Conservation (phyloP, 2,113 vertebrate species). For the Bucco capensis region DNA sequence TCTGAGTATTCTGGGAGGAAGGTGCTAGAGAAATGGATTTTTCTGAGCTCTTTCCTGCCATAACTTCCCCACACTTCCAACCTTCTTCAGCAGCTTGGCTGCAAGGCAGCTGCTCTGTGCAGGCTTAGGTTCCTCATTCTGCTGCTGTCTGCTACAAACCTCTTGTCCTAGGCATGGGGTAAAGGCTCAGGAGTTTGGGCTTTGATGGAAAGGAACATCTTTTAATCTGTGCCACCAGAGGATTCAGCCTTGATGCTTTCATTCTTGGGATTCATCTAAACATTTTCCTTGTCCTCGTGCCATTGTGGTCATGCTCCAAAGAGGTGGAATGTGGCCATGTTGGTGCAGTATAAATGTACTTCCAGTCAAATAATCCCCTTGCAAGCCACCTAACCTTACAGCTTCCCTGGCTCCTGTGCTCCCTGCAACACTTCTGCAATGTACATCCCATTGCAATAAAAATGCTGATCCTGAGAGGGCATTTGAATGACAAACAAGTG, state of each 20-base stretch:
- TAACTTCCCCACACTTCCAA: neutral
- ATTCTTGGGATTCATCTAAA: neutral
- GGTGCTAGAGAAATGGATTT: neutral
- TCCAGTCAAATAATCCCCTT: neutral
- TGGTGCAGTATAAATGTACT: neutral
- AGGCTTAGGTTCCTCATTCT: neutral
- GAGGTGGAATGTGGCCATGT: neutral
- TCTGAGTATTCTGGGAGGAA: neutral
- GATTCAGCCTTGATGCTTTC: neutral
- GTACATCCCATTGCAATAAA: neutral
- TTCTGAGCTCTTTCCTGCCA: neutral
- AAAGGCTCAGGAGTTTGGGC: neutral
- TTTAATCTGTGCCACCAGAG: neutral
- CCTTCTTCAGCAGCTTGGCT: neutral
- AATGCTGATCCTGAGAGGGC: rapidly evolving
- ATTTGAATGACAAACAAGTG: neutral
- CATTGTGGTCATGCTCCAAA: neutral
- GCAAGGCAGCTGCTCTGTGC: neutral
- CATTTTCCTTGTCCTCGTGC: neutral
- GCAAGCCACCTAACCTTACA: neutral
- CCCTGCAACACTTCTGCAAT: neutral
- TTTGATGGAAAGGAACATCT: neutral
- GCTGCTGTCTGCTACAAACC: neutral
- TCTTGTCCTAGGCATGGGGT: neutral
- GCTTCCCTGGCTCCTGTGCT: neutral